phyloP scores from a whole-genome alignment of 2,797 vertebrate genomes.

The Triplophysa bombifrons region DNA sequence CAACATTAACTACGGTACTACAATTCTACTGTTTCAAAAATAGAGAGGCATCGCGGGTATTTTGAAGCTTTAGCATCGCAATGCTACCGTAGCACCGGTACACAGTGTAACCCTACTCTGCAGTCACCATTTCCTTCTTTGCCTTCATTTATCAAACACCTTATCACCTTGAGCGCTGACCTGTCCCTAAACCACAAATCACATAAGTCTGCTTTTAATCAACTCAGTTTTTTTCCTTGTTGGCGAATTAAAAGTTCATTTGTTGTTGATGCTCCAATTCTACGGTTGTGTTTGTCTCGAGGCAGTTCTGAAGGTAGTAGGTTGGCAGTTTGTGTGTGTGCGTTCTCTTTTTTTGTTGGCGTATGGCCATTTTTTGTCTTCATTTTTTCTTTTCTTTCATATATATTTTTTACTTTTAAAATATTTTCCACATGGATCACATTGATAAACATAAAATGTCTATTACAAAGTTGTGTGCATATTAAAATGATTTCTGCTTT shows the following conservation, averaged over 20 bases:
- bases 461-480: too few relatives aligned
- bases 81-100: too few relatives aligned
- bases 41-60: too few relatives aligned
- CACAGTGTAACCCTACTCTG: neutral
- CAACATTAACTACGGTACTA: too few relatives aligned
- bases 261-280: constrained; percentile 1
- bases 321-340: neutral
- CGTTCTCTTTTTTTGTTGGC: neutral
- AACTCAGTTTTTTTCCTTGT: neutral
- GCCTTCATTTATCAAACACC: constrained; percentile 28
- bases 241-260: constrained; percentile 1
- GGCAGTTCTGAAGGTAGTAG: neutral
- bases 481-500: too few relatives aligned
- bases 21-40: too few relatives aligned
- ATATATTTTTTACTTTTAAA: too few relatives aligned
- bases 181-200: constrained; percentile 1
- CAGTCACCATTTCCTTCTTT: neutral
- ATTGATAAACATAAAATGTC: too few relatives aligned
- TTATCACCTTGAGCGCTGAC: constrained; percentile 23
- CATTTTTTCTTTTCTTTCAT: too few relatives aligned
- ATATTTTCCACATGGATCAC: too few relatives aligned
- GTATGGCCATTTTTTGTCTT: too few relatives aligned
- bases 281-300: constrained; percentile 12
- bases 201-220: constrained; percentile 21
- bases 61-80: too few relatives aligned